Conservation (phyloP, 2,113 vertebrate genomes). For the Oncorhynchus masou region DNA sequence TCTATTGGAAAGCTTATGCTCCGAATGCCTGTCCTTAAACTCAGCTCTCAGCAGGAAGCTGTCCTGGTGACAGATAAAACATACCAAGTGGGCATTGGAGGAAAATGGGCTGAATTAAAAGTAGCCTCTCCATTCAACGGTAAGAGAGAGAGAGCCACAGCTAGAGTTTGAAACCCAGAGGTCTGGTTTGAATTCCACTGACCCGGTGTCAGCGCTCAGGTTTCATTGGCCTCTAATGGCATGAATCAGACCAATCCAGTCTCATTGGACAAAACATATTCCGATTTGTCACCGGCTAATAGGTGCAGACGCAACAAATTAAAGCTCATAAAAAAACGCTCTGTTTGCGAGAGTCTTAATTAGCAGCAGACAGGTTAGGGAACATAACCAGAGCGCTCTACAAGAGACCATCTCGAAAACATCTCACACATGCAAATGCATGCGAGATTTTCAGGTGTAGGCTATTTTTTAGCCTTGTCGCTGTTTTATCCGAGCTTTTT, state of each 20-base stretch:
- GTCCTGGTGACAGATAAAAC: constrained; percentile 8
- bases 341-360: constrained; percentile 28
- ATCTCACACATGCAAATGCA: constrained; percentile 9
- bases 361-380: constrained; percentile 39
- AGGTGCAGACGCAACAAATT: constrained; percentile 31
- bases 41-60: constrained; percentile 11
- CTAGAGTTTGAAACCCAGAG: not conserved
- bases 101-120: constrained; percentile 28
- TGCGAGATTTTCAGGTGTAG: constrained; percentile 17
- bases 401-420: not conserved
- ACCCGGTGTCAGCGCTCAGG: not conserved
- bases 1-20: not conserved
- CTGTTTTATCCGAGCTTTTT: constrained; percentile 34
- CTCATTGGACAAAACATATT: constrained; percentile 27
- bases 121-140: constrained; percentile 7
- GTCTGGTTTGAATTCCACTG: constrained; percentile 14
- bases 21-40: not conserved
- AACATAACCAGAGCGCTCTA: not conserved
- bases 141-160: not conserved
- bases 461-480: constrained; percentile 35
- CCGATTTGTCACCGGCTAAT: constrained; percentile 36
- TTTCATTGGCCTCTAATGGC: constrained; percentile 12
- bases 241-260: constrained; percentile 33
- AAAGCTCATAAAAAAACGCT: constrained; percentile 34
- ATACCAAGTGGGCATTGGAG: constrained; percentile 9